Percentiles rank a stretch among this genome's conserved stretches.
phyloP scores from a whole-genome alignment of 2,113 vertebrate species.

The Cacatua alba region DNA sequence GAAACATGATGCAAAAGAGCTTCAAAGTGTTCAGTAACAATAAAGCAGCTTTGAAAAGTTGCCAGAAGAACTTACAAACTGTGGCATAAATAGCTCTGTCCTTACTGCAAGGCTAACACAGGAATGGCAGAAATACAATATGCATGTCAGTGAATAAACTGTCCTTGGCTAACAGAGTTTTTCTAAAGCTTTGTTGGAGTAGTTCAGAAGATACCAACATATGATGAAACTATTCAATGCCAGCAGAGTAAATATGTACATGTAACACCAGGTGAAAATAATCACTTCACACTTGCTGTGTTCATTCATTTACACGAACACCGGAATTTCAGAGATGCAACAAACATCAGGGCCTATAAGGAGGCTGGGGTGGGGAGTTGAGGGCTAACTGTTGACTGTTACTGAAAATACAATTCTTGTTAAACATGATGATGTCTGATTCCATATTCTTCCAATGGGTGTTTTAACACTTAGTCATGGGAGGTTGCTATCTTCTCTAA shows the following conservation, averaged over 20 bases:
- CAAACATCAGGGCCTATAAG: rapidly evolving
- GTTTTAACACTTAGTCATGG: neutral
- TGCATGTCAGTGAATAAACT: neutral
- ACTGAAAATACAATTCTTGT: neutral
- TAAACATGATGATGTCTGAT: neutral
- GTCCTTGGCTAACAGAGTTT: neutral
- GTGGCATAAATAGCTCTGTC: neutral
- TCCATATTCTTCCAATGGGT: neutral
- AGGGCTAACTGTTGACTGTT: neutral
- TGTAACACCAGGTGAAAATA: neutral
- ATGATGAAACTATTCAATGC: neutral
- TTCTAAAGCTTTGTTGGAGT: neutral
- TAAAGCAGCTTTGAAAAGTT: neutral
- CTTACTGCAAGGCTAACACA: neutral
- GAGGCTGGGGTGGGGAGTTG: rapidly evolving
- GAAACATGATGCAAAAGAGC: rapidly evolving
- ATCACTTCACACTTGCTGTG: neutral
- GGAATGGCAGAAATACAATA: conserved; percentile 5
- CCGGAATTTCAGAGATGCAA: neutral
- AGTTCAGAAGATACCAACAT: neutral
- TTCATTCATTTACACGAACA: neutral
- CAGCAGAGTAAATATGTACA: neutral
- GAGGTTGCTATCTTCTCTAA: neutral
- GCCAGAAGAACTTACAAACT: neutral
- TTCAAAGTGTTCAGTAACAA: neutral